Base-by-base conservation (phyloP, 1,140 invertebrate genomes). In the Venturia canescens region DNA sequence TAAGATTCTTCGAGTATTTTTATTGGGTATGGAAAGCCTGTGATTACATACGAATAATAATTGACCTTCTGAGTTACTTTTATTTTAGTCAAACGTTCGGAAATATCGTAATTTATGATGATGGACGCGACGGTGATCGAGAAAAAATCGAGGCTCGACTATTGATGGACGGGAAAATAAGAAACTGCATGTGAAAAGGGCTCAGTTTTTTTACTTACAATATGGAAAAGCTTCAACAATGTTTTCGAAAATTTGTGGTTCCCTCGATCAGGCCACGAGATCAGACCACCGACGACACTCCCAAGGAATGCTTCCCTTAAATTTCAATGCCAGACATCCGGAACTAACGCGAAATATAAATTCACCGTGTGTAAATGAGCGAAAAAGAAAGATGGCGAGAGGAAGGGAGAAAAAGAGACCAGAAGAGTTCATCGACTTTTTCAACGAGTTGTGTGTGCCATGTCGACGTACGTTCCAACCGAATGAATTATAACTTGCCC, bases 391-490 rank as follows among this genome's bases (percentile, higher is more conserved):
- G 11, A 44, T 5, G 11, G 38, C 7, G 53, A 57, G 53, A 57
- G 53, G 21, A 1, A 57, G 21, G 21, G 53, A 57, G 21, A n/a
- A 23, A 66, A 27, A 66, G 60, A 66, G 23, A 23, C 60, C 21
- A 76, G 74, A 76, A 76, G 74, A 76, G 74, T 76, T 76, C 74
- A 76, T 76, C 74, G 74, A 76, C 74, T 76, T 63, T 27, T 76
- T 76, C 50, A 76, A 34, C 74, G 74, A 21, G n/a, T 57, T 53
- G 26, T 60, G 53, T 29, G 60, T 23, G 60, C 60, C 23, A 66
- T 66, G 74, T 76, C 74, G 74, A 76, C 74, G 74, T 76, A 76
- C 74, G 74, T 76, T 76, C 74, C 74, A 76, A 76, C 74, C 74
- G 74, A 76, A 76, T 76, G 74, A 76, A 76, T 76, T 76, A 76